Percentiles rank a stretch among this genome's conserved stretches.
Evolutionary conservation across 2,888 invertebrate species (phyloP).

Genomic region (Listrodromus nycthemerus): DNA sequence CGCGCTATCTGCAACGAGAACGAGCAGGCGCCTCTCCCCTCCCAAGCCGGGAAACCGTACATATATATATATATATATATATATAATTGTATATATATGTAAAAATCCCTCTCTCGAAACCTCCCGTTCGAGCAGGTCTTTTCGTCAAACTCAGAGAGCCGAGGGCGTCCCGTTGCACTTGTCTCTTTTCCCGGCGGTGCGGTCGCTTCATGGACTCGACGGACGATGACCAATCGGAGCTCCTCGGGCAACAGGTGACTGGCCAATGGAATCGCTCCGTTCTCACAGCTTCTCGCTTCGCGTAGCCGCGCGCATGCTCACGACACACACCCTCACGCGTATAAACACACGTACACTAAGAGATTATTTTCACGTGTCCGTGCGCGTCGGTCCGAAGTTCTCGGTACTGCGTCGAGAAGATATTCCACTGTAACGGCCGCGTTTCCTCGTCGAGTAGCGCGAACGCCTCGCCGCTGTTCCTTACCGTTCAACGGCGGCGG

Average conservation of each 20-base stretch:
- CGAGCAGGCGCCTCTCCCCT: slow-evolving; percentile 35
- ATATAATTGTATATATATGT: background rate
- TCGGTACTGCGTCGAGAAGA: slow-evolving; percentile 35
- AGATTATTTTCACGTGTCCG: background rate
- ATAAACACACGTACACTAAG: background rate
- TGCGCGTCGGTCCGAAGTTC: background rate
- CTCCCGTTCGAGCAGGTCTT: slow-evolving; percentile 27
- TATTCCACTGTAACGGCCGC: slow-evolving; percentile 53
- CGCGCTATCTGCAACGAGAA: slow-evolving; percentile 3
- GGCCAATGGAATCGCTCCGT: slow-evolving; percentile 76
- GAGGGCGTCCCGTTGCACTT: slow-evolving; percentile 71
- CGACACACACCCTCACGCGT: background rate
- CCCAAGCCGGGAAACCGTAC: background rate
- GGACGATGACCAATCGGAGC: slow-evolving; percentile 76
- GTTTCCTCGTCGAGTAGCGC: slow-evolving; percentile 54
- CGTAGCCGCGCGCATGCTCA: background rate
- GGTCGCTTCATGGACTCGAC: slow-evolving; percentile 52
- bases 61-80: background rate
- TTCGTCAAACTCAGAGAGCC: slow-evolving; percentile 24
- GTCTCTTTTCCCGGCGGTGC: slow-evolving; percentile 64
- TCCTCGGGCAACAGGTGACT: slow-evolving; percentile 80
- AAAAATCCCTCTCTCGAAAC: slow-evolving; percentile 16
- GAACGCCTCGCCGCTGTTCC: slow-evolving; percentile 2
- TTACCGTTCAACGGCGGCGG: background rate
- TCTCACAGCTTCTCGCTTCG: slow-evolving; percentile 66